These are phyloP conservation scores for Thermophis baileyi DNA, from an alignment of 2,113 vertebrate species.

Conservation along the genomic window DNA sequence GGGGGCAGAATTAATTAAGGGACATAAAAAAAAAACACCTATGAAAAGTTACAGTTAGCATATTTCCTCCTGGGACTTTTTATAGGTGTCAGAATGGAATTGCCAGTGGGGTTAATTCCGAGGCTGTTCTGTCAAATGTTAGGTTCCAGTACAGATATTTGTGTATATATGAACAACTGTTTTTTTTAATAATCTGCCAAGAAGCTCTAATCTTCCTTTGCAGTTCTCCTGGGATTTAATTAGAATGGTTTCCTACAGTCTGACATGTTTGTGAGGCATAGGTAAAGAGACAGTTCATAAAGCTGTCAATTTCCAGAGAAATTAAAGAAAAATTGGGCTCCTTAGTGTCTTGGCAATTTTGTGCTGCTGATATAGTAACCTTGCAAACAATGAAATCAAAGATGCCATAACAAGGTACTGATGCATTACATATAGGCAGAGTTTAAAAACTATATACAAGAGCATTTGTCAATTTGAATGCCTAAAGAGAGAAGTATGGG, in stretches of 20 bases:
- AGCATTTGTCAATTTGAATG: slow-evolving; percentile 76
- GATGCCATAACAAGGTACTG: slow-evolving; percentile 76
- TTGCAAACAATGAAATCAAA: slow-evolving; percentile 77
- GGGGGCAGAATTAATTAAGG: not conserved
- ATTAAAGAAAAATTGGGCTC: slow-evolving; percentile 83
- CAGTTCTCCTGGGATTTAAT: slow-evolving; percentile 76
- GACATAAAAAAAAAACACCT: not conserved
- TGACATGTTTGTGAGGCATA: slow-evolving; percentile 84
- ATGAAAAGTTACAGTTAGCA: slow-evolving; percentile 19
- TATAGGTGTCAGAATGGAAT: slow-evolving; percentile 36
- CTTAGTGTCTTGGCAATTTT: slow-evolving; percentile 77
- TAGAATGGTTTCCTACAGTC: slow-evolving; percentile 78
- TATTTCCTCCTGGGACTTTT: not conserved
- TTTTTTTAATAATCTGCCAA: slow-evolving; percentile 85
- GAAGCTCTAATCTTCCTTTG: slow-evolving; percentile 77
- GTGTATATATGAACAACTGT: slow-evolving; percentile 82
- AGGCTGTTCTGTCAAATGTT: slow-evolving; percentile 70
- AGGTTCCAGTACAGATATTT: slow-evolving; percentile 72
- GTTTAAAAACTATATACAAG: slow-evolving; percentile 76
- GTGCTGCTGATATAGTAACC: slow-evolving; percentile 69
- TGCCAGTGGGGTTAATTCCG: slow-evolving; percentile 68
- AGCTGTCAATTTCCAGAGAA: slow-evolving; percentile 84
- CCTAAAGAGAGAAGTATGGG: slow-evolving; percentile 61
- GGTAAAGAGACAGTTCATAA: slow-evolving; percentile 86
- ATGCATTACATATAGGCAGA: slow-evolving; percentile 72